phyloP scores from a whole-genome alignment of 2,888 invertebrate genomes.

The Calliphora vomitoria region DNA sequence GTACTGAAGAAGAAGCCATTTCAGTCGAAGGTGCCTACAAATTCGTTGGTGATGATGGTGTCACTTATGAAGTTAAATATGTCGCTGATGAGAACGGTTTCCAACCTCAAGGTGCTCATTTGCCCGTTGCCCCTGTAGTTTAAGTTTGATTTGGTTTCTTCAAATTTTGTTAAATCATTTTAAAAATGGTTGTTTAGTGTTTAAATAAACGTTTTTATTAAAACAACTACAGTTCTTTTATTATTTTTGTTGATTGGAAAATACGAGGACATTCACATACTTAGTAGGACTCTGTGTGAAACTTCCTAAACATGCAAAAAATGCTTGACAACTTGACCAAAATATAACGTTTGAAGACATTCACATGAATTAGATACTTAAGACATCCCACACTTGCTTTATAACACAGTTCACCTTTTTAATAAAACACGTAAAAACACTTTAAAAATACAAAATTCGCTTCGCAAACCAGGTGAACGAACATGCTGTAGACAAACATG shows the following conservation, averaged over 20 bases:
- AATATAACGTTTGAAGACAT: no score
- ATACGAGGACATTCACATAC: no score
- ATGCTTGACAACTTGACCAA: no score
- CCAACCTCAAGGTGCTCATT: conserved; percentile 85
- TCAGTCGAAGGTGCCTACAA: conserved; percentile 57
- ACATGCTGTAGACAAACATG: background rate
- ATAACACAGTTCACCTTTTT: no score
- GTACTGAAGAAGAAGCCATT: conserved; percentile 61
- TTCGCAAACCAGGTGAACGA: background rate
- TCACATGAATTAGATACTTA: no score
- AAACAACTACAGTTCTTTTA: background rate
- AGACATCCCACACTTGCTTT: no score
- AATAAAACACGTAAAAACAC: no score
- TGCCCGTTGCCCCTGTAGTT: conserved; percentile 81
- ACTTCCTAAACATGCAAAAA: no score
- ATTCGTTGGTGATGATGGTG: conserved; percentile 63
- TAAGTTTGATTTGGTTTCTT: conserved; percentile 18
- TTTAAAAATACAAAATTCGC: background rate
- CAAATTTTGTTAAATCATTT: conserved; percentile 23
- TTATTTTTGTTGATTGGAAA: background rate
- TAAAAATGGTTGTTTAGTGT: conserved; percentile 46
- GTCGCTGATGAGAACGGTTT: conserved; percentile 83
- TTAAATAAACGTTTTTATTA: conserved; percentile 32
- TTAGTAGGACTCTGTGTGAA: no score
- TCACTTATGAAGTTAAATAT: conserved; percentile 86